Percentiles rank a stretch among this genome's conserved stretches.
Conservation (phyloP, 2,113 vertebrate species). For the Lota lota region DNA sequence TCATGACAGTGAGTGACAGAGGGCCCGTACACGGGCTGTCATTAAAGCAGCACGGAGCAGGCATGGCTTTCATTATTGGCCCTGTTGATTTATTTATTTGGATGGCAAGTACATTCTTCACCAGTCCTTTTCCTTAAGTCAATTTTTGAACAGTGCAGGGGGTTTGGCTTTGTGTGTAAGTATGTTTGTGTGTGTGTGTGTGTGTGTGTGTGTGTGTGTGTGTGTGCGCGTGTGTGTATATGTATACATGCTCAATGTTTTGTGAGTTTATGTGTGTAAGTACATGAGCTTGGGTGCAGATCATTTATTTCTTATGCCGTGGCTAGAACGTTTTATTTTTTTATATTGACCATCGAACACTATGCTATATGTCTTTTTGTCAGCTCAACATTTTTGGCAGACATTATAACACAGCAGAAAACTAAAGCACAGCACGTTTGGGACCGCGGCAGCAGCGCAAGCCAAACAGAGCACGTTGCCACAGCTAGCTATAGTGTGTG, state of each 20-base stretch:
- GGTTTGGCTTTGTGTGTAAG: conserved; percentile 17
- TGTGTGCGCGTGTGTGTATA: conserved; percentile 1
- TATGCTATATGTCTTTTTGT: no score
- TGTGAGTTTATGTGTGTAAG: background rate
- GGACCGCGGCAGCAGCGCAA: no score
- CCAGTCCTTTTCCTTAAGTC: conserved; percentile 33
- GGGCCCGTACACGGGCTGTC: conserved; percentile 49
- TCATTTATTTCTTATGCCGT: no score
- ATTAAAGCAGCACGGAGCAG: conserved; percentile 57
- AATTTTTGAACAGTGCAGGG: conserved; percentile 44
- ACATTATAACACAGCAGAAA: background rate
- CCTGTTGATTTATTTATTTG: conserved; percentile 68
- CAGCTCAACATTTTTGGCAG: no score
- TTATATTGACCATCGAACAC: no score
- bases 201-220: conserved; percentile 11
- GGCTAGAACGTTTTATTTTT: no score
- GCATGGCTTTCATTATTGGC: conserved; percentile 68
- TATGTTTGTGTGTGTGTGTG: conserved; percentile 3
- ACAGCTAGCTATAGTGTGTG: conserved; percentile 14
- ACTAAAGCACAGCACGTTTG: no score
- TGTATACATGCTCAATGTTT: background rate
- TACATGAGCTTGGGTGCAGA: no score
- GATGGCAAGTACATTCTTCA: conserved; percentile 58
- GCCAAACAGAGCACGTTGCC: no score
- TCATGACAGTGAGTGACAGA: conserved; percentile 62